These are phyloP conservation scores for Synergus gifuensis DNA, from an alignment of 2,888 invertebrate genomes.

Conservation along the genomic window DNA sequence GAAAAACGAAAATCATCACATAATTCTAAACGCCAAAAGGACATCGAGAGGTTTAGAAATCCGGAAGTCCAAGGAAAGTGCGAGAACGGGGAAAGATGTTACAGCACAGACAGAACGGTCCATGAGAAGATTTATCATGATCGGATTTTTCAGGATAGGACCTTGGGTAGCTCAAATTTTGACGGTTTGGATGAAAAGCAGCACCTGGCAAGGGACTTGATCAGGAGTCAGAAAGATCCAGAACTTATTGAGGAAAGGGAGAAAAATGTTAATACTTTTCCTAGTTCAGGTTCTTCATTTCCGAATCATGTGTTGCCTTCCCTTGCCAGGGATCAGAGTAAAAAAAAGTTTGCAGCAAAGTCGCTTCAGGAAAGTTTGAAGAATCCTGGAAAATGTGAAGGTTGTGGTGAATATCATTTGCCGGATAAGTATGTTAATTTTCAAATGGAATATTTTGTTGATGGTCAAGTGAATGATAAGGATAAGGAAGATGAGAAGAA, in stretches of 20 bases:
- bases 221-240: neutral
- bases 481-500: slow-evolving; percentile 34
- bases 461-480: slow-evolving; percentile 8
- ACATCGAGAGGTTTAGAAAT: slow-evolving; percentile 10
- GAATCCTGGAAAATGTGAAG: slow-evolving; percentile 46
- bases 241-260: neutral
- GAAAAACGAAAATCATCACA: neutral
- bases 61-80: slow-evolving; percentile 16
- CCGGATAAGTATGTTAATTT: slow-evolving; percentile 13
- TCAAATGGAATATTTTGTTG: slow-evolving; percentile 35
- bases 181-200: neutral
- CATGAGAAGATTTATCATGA: neutral
- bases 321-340: neutral
- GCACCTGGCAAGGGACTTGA: neutral
- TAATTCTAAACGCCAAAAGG: slow-evolving; percentile 28
- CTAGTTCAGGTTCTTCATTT: neutral
- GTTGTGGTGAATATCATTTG: slow-evolving; percentile 42
- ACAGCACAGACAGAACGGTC: slow-evolving; percentile 9
- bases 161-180: neutral
- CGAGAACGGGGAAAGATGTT: slow-evolving; percentile 29
- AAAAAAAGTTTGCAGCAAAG: slow-evolving; percentile 42
- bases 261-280: neutral
- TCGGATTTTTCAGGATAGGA: neutral
- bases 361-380: slow-evolving; percentile 48
- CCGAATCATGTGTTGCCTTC: neutral